Conservation (phyloP, 2,888 invertebrate genomes). For the Perizoma affinitatum region DNA sequence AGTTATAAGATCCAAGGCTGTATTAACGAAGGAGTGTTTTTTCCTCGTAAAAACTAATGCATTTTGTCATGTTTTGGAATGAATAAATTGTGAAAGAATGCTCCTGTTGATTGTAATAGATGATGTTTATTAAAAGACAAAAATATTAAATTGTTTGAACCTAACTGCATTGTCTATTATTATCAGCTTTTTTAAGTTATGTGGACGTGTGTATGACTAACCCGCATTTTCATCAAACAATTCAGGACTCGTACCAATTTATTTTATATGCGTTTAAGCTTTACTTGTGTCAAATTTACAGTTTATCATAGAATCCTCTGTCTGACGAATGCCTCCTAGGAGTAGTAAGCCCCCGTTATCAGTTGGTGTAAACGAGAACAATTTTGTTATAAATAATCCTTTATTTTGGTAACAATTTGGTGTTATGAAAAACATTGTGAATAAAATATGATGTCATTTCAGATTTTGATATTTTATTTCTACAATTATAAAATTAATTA, state of each 20-base stretch:
- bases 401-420: conserved; percentile 83
- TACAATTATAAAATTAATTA: background rate
- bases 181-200: conserved; percentile 64
- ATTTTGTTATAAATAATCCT: conserved; percentile 71
- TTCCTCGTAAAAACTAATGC: conserved; percentile 54
- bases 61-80: conserved; percentile 45
- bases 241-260: no score
- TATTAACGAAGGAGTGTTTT: conserved; percentile 78
- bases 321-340: no score
- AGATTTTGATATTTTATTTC: conserved; percentile 38
- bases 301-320: no score
- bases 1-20: conserved; percentile 82
- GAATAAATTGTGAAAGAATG: conserved; percentile 61
- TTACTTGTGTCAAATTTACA: no score
- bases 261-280: no score
- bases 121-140: conserved; percentile 51
- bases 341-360: no score
- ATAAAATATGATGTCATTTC: conserved; percentile 82
- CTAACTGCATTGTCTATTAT: conserved; percentile 57
- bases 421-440: conserved; percentile 81
- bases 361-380: no score
- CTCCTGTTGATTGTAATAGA: conserved; percentile 68
- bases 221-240: no score
- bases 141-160: conserved; percentile 48
- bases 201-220: conserved; percentile 78